Base-by-base conservation (phyloP, 2,797 vertebrate species). In the Coendou prehensilis region DNA sequence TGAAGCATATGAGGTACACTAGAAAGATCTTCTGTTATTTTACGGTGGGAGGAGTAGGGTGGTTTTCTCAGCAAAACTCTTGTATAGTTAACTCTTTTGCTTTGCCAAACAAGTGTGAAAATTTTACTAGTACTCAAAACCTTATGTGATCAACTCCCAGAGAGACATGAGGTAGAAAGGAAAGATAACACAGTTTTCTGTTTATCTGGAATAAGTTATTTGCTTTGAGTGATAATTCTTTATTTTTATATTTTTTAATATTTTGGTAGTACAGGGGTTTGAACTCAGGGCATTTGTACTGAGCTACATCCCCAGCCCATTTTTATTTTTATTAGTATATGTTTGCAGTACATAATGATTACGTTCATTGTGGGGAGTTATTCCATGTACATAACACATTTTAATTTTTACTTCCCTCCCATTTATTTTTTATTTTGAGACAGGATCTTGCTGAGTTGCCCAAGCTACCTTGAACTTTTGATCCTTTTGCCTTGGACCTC, bases 1-100 rank as follows among this genome's bases (percentile, higher is more conserved):
- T 99, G 57, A 93, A 98, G 9, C 97, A 97, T 41, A 93, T 98
- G 76, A 99, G 99, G 99, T 99, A 98, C 84, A 67, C 47, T 87
- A 73, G 30, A 89, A 96, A 89, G 22, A 67, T 89, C 50, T 61
- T 52, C 67, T 88, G 37, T 93, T 92, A 45, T 78, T 94, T 85
- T 79, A 67, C 30, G 83, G n/a, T 78, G 76, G 37, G 79, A 84
- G 50, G 20, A 71, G 7, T 91, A 57, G 15, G 64, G 87, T 89
- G 63, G 63, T 89, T 96, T 96, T 91, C 14, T 92, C 30, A 95
- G 56, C 15, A 94, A 64, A 89, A 18, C 23, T 93, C 41, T 67
- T 82, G 15, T 64, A 3, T 95, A 85, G 57, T 93, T 73, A 82
- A 37, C 61, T 94, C 52, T 87, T 93, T 41, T 78, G 23, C 45